Conservation (phyloP, 1,140 invertebrate species). For the Argopecten irradians region DNA sequence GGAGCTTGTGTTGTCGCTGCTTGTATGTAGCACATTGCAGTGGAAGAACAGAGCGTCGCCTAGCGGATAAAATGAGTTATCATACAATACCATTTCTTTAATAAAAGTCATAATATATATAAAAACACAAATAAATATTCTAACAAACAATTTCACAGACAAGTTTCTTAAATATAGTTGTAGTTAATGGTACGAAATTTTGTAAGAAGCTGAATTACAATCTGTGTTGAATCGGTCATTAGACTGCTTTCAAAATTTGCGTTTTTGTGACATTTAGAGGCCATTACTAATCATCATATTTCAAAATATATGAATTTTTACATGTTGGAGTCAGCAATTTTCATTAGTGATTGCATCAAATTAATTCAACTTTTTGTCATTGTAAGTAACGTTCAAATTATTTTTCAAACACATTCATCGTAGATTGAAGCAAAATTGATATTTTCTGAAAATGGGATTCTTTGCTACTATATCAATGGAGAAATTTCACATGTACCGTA, state of each 20-base stretch:
- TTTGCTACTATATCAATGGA: not conserved
- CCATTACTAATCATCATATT: no score
- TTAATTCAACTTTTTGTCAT: not conserved
- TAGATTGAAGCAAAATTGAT: not conserved
- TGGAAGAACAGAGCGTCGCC: slow-evolving; percentile 66
- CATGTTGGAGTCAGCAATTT: no score
- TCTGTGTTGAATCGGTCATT: not conserved
- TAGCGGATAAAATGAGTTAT: not conserved
- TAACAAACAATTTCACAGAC: not conserved
- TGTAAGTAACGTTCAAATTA: not conserved
- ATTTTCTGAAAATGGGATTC: not conserved
- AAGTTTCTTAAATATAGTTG: not conserved
- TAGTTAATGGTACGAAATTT: not conserved
- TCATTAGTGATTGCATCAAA: no score
- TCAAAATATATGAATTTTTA: no score
- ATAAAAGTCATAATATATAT: not conserved
- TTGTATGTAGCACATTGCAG: slow-evolving; percentile 60
- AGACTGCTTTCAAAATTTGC: not conserved
- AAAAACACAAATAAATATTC: not conserved
- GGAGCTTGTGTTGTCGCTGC: slow-evolving; percentile 55
- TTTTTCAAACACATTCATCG: not conserved
- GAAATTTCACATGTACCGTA: not conserved
- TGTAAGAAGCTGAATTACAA: not conserved
- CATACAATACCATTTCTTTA: not conserved
- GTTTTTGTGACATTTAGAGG: no score